Base-by-base conservation (phyloP, 2,113 vertebrate species). In the Cavia porcellus region DNA sequence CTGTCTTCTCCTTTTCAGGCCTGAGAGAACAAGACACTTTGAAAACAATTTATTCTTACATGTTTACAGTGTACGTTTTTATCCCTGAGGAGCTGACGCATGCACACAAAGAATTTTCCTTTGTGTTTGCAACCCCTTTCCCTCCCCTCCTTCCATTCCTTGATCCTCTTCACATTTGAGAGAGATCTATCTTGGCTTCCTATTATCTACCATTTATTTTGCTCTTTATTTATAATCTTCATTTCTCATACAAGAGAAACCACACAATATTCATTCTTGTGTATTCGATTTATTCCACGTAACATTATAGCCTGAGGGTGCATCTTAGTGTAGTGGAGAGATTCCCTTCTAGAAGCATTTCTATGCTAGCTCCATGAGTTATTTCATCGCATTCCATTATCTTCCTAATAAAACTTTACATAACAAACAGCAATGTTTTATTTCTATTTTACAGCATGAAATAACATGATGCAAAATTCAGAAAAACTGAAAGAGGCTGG, bases 381-480 rank as follows among this genome's bases (percentile, higher is more conserved):
- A 61, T 20, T 28, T 5, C 6, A 28, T 25, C 68, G 1, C n/a
- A 42, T 50, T 19, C 35, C 19, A 84, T 47, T 52, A 38, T 61
- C 66, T 70, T 45, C 22, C 42, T 83, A 42, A 22, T 45, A 52
- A 80, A 45, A 68, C 25, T 86, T 86, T 38, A 70, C 59, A 82
- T 28, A 4, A n/a, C 6, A 52, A 28, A 55, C 66, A 50, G 45
- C 24, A 79, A 5, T 81, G 74, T 11, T 89, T 64, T 81, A 59
- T 55, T 30, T 90, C 62, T 52, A 77, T 38, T 80, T 95, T 61
- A 92, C 50, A 94, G 83, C 45, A 84, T 66, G 35, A 93, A 89
- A 35, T 72, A 62, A 59, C 88, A 86, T 20, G 66, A 89, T 47
- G n/a, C 50, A 52, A 96, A 95, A 84, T n/a, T 25, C 59, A 79